Evolutionary conservation across 2,113 vertebrate species (phyloP), one percentile per base, ranked within the genome.

Genomic region (Catharus minimus): DNA sequence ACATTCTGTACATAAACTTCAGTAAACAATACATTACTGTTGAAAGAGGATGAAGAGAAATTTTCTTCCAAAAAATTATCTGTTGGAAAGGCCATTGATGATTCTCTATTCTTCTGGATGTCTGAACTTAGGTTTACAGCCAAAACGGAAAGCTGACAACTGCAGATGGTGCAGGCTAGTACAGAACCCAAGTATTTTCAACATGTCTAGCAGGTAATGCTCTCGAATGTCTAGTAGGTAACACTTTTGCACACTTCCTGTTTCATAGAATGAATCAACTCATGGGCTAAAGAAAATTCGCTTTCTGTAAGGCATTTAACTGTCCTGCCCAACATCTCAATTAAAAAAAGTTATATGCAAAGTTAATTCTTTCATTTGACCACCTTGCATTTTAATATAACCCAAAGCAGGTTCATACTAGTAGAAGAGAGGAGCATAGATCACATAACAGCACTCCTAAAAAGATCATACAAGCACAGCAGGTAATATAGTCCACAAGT

Each of bases 1-100:
- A 97, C 94, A 75, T 93, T 95, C 92, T 86, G 96, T 96, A 95
- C 93, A 96, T 96, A 98, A 97, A 97, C 96, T 96, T 93, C 86
- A 81, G 87, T 94, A 96, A 97, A 97, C 97, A 98, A 97, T 96
- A 78, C 73, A 28, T n/a, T 95, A 68, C 92, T 69, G 86, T 74
- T 94, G 91, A 96, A 86, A 90, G 78, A 89, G 86, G 84, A 94
- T 75, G 60, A 92, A n/a, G 86, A 85, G 74, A 84, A 64, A 90
- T 67, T 83, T 75, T 83, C 74, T 79, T 95, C 72, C 86, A 92
- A 97, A 83, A 86, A 94, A 86, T 89, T 91, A 94, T 96, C 72
- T 84, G 27, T 62, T 95, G 93, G 76, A 92, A 95, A 94, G 88
- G 80, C 82, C 23, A 82, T 60, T 73, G n/a, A 75, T 33, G 61